phyloP scores from a whole-genome alignment of 2,797 vertebrate genomes.

The Rhynchotus rufescens region DNA sequence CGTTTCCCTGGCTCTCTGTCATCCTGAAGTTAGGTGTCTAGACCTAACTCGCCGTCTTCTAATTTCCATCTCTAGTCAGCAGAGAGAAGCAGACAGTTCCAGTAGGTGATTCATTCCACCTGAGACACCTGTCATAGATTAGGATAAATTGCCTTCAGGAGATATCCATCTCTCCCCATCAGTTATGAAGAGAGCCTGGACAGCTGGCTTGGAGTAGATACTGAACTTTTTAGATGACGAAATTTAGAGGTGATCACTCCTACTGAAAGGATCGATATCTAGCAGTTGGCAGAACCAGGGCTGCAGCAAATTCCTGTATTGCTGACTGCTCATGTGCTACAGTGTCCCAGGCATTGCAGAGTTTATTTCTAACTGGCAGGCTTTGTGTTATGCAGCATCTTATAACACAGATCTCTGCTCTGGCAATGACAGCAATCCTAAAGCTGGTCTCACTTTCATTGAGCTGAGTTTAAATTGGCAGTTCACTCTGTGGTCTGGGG shows the following conservation, averaged over 20 bases:
- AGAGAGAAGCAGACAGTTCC: constrained; percentile 13
- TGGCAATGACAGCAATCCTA: background rate
- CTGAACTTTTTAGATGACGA: background rate
- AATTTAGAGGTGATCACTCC: background rate
- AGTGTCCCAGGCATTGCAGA: background rate
- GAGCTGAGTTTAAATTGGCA: background rate
- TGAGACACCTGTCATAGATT: background rate
- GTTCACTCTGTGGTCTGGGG: background rate
- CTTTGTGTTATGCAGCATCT: background rate
- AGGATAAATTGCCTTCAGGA: constrained; percentile 30
- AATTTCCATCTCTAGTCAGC: constrained; percentile 9
- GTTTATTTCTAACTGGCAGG: background rate
- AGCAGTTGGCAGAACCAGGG: background rate
- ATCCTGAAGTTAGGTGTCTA: background rate
- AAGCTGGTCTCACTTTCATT: background rate
- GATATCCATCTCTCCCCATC: background rate
- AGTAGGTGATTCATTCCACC: background rate
- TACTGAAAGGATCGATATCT: background rate
- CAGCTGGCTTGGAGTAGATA: background rate
- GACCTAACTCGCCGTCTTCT: background rate
- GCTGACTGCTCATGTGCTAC: background rate
- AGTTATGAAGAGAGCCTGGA: background rate
- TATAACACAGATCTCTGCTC: background rate
- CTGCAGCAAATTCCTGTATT: background rate
- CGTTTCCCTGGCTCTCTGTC: background rate